phyloP scores from a whole-genome alignment of 2,797 vertebrate species.

The Sphaeramia orbicularis region DNA sequence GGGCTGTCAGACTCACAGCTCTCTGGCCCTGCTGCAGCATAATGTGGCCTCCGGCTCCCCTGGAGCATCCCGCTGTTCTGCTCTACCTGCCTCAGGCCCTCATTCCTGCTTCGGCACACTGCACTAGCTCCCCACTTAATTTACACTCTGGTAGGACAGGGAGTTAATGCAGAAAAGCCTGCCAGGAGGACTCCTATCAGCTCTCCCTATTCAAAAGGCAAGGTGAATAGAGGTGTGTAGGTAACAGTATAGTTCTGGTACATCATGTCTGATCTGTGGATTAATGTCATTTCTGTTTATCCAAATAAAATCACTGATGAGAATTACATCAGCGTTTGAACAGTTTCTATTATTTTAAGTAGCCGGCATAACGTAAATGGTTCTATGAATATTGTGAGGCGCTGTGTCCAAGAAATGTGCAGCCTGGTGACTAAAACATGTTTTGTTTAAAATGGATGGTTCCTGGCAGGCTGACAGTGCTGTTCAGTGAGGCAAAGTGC shows the following conservation, averaged over 20 bases:
- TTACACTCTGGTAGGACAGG: conserved; percentile 81
- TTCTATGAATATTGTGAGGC: conserved; percentile 70
- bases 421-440: conserved; percentile 80
- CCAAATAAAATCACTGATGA: conserved; percentile 42
- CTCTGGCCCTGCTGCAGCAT: conserved; percentile 76
- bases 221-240: conserved; percentile 46
- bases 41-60: conserved; percentile 79
- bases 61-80: conserved; percentile 71
- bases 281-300: conserved; percentile 43
- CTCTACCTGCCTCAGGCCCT: conserved; percentile 74
- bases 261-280: conserved; percentile 41
- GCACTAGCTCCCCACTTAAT: conserved; percentile 82
- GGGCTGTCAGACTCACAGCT: conserved; percentile 78
- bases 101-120: conserved; percentile 78
- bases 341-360: conserved; percentile 69
- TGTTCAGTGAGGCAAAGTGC: conserved; percentile 92
- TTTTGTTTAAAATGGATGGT: conserved; percentile 88
- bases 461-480: conserved; percentile 88
- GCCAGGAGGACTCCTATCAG: conserved; percentile 74
- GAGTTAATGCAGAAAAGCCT: conserved; percentile 78
- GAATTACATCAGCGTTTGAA: conserved; percentile 43
- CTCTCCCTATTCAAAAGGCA: conserved; percentile 58
- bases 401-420: conserved; percentile 80
- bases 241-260: conserved; percentile 39
- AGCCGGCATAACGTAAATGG: conserved; percentile 61